Base-by-base conservation (phyloP, 2,113 vertebrate species). In the Carassius auratus region DNA sequence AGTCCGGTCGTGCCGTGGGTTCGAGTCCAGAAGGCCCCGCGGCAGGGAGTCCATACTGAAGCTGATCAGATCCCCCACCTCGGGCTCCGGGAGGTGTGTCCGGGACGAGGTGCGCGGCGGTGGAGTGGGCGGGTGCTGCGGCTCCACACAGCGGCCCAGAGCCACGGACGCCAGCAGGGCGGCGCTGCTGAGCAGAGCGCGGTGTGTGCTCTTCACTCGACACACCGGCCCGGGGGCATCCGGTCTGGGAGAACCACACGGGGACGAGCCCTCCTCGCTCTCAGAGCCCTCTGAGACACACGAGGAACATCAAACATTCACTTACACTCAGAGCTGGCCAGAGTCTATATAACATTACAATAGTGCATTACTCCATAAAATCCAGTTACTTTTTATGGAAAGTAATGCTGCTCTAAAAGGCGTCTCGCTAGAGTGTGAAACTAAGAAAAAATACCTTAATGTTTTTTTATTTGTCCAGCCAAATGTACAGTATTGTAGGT, bases 101-200 rank as follows among this genome's bases (percentile, higher is more conserved):
- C 93, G 90, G 17, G 92, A 90, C 23, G 89, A 93, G 84, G 15
- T 92, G 91, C 71, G 90, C 88, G 0, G 94, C 90, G 7, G 90
- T 75, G 21, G 92, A 62, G 71, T 95, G 1, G 86, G 84, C 36
- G 86, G 85, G 5, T 45, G 83, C 61, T 88, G 85, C 1, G 76
- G 64, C 6, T 89, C 92, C 69, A 95, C 87, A 87, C 88, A 36
- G 87, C 95, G 94, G 8, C 96, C 96, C 0, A 97, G 92, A 78
- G 94, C 96, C 5, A 97, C 84, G 0, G 96, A 96, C 5, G 96
- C 96, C 1, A 97, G 91, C 86, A 97, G 89, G 69, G 94, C 93
- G 0, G 94, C 95, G 4, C 94, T 89, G 0, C 91, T 92, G 6
- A 97, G 91, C 79, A 97, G 86, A 0, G 95, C 96, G 0, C 91